These are phyloP conservation scores for Cerceris ruficornis DNA, from an alignment of 2,888 invertebrate species.

Conservation along the genomic window DNA sequence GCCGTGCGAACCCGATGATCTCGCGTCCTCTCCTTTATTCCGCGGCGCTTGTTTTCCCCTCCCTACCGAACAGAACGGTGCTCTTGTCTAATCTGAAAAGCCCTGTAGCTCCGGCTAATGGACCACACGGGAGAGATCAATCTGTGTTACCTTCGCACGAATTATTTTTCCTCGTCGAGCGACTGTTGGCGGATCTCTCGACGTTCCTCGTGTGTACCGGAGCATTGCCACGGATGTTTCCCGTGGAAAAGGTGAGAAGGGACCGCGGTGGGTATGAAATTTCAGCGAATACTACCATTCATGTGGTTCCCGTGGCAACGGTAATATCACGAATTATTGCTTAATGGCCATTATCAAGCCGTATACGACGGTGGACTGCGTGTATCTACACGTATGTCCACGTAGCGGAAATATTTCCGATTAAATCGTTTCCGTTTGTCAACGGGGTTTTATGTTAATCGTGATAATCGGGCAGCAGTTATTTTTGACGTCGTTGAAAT, in stretches of 20 bases:
- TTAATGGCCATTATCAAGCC: conserved; percentile 6
- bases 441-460: conserved; percentile 24
- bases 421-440: conserved; percentile 6
- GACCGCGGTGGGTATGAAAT: neutral
- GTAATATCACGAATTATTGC: conserved; percentile 8
- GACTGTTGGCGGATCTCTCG: conserved; percentile 20
- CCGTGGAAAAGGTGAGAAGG: neutral
- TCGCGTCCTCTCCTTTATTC: conserved; percentile 3
- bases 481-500: conserved; percentile 9
- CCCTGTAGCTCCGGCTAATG: conserved; percentile 59
- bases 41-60: neutral
- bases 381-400: neutral
- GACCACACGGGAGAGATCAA: conserved; percentile 63
- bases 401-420: conserved; percentile 15
- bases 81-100: conserved; percentile 60
- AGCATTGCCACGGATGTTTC: neutral
- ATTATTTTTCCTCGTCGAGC: conserved; percentile 57
- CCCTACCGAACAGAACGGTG: conserved; percentile 3
- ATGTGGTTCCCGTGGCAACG: neutral
- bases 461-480: conserved; percentile 17
- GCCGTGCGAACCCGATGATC: neutral
- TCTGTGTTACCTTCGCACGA: conserved; percentile 62
- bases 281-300: neutral
- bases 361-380: neutral
- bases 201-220: neutral